Conservation (phyloP, 2,888 invertebrate genomes). For the Cryptus armator region DNA sequence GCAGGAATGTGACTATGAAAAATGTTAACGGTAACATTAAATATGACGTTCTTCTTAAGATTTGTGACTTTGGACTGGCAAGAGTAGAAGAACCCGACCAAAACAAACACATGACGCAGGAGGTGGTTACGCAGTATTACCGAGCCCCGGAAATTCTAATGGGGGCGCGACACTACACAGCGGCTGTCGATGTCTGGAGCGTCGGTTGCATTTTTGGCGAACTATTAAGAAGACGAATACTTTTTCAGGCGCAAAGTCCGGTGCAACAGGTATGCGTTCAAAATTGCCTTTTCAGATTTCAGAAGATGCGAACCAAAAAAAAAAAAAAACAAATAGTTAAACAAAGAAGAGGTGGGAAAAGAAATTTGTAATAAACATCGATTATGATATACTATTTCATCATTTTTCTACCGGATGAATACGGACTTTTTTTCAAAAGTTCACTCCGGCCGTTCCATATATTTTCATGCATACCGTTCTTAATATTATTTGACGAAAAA, state of each 20-base stretch:
- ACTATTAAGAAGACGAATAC: conserved; percentile 96
- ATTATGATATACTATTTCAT: too few species aligned
- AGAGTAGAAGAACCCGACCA: conserved; percentile 98
- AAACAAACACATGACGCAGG: conserved; percentile 98
- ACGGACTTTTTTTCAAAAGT: too few species aligned
- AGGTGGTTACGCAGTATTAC: conserved; percentile 99
- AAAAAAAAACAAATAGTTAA: too few species aligned
- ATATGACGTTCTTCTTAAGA: conserved; percentile 86
- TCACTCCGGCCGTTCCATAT: too few species aligned
- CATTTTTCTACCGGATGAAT: too few species aligned
- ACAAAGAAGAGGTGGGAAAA: too few species aligned
- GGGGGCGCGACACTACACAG: conserved; percentile 99
- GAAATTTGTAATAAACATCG: too few species aligned
- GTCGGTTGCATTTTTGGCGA: conserved; percentile 99
- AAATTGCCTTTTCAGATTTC: background rate
- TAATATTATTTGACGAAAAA: too few species aligned
- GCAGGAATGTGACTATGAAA: background rate
- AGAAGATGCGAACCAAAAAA: too few species aligned
- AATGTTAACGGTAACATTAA: background rate
- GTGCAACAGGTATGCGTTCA: conserved; percentile 92
- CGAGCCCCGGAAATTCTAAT: conserved; percentile 99
- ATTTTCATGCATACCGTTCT: too few species aligned
- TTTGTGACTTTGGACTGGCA: conserved; percentile 99
- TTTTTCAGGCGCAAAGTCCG: conserved; percentile 99
- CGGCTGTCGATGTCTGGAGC: conserved; percentile 99